Evolutionary conservation across 53 echinoderm and acorn worm species (phyloP), one percentile per base, ranked within the genome.

Genomic region (Zoroaster sp.): DNA sequence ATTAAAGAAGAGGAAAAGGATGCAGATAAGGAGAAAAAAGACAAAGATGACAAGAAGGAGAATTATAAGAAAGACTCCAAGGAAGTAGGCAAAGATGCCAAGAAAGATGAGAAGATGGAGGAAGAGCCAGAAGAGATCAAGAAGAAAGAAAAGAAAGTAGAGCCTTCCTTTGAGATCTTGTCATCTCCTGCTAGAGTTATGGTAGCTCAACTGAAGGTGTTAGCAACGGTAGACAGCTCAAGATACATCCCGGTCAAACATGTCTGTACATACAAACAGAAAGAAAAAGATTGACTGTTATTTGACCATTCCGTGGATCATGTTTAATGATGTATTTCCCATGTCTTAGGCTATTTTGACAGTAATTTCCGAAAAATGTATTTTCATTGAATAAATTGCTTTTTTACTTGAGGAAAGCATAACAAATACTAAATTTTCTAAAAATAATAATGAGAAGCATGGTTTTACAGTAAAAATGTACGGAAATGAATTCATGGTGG

Each of bases 131-230:
- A 39, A 37, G 68, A 85, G 69, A 59, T 34, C 0, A 65, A 91
- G 68, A 82, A 88, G 72, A 76, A 59, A 75, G 80, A 73, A 34
- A 83, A 83, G 71, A 82, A 83, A 54, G 38, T 37, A 31, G 72
- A 91, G 63, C 68, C 83, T 1, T 73, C 78, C 46, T 97, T 97
- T 91, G 89, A 97, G 92, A 92, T 97, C 89, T 75, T 97, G 23
- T 42, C 88, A 33, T 95, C 90, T 51, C 97, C 97, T 32, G 95
- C 95, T 36, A 87, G 95, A 33, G 91, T 95, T 31, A 90, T 95
- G 91, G 54, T 82, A 1, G 90, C 95, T 17, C 97, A 97, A 78
- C 89, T 90, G 37, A 95, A 94, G 35, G 95, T 97, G 1, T 41
- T 97, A 35, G 42, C 87, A 34, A 89, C 94, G 35, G 91, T 89